These are phyloP conservation scores for Ianthella basta DNA, from an alignment of 37 sponge, comb jelly and placozoan genomes.

Conservation along the genomic window DNA sequence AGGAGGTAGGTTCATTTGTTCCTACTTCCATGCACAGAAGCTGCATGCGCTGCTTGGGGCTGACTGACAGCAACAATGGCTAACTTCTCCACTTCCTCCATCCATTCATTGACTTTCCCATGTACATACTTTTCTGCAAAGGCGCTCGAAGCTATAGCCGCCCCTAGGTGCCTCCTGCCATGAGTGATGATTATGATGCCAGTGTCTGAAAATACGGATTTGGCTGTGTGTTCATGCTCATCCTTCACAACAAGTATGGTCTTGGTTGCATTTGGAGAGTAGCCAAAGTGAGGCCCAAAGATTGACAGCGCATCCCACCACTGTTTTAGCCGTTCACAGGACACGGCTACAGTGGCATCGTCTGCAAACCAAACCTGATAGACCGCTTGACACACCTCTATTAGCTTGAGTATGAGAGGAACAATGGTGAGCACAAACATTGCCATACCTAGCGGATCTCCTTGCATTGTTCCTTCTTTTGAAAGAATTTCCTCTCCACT, in stretches of 20 bases:
- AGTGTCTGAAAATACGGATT: slow-evolving; percentile 9
- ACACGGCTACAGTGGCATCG: slow-evolving; percentile 9
- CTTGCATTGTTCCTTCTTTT: slow-evolving; percentile 24
- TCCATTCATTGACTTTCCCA: slow-evolving; percentile 21
- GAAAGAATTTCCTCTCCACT: slow-evolving; percentile 32
- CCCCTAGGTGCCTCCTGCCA: slow-evolving; percentile 26
- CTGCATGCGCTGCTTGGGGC: slow-evolving; percentile 30
- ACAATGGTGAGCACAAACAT: slow-evolving; percentile 9
- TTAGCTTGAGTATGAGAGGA: slow-evolving; percentile 29
- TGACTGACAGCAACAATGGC: slow-evolving; percentile 19
- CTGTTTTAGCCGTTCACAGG: neutral
- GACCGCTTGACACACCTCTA: slow-evolving; percentile 13
- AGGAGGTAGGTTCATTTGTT: slow-evolving; percentile 15
- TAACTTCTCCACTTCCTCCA: slow-evolving; percentile 27
- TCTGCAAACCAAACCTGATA: slow-evolving; percentile 30
- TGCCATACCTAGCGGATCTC: slow-evolving; percentile 25
- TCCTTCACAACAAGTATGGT: slow-evolving; percentile 27
- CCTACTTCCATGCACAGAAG: slow-evolving; percentile 21
- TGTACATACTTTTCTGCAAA: slow-evolving; percentile 14
- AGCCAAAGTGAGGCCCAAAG: slow-evolving; percentile 26
- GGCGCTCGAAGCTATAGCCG: slow-evolving; percentile 16
- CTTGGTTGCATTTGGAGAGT: slow-evolving; percentile 31
- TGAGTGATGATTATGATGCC: slow-evolving; percentile 18
- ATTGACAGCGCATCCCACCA: slow-evolving; percentile 30
- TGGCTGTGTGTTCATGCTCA: slow-evolving; percentile 13